Base-by-base conservation (phyloP, 2,113 vertebrate species). In the Gnathonemus echidnorhynchus region DNA sequence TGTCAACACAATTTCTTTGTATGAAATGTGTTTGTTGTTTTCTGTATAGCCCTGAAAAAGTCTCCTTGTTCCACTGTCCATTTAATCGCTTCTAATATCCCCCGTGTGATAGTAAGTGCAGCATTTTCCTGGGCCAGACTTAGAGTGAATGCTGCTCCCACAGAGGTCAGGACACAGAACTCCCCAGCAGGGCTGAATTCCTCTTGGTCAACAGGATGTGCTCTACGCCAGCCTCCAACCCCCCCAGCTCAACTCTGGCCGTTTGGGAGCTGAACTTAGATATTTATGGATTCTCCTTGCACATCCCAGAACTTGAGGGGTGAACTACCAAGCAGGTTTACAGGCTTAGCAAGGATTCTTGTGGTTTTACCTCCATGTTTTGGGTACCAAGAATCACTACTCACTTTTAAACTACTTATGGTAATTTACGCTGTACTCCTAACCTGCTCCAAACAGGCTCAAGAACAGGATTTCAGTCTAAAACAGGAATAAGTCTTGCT, bases 151-250 rank as follows among this genome's bases (percentile, higher is more conserved):
- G 46, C 7, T 84, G 7, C 80, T 46, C 83, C 83, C 83, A 85
- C 42, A 10, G 39, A 46, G 45, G 45, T n/a, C 83, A 46, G 31
- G 46, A 2, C 11, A 31, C 49, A 53, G 86, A 15, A 11, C 27
- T 39, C 49, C 86, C 86, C 50, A 35, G 45, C 45, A 48, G 46
- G 21, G 24, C 86, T 35, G 86, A 39, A 15, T 17, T 53, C 86
- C 49, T 52, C 24, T 56, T 15, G 50, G 50, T 42, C 86, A 56
- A 87, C 86, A 87, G 86, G 48, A 87, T 87, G 86, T 56, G 86
- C 50, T 1, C 46, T 49, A n/a, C 50, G 4, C 7, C 5, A 87
- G 9, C n/a, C 11, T 4, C 85, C 48, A 21, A 10, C 48, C 24
- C 46, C 48, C 85, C 86, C 86, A 56, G 5, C 5, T 50, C 49